phyloP scores from a whole-genome alignment of 1,140 invertebrate genomes.

The Kradibia gibbosae region DNA sequence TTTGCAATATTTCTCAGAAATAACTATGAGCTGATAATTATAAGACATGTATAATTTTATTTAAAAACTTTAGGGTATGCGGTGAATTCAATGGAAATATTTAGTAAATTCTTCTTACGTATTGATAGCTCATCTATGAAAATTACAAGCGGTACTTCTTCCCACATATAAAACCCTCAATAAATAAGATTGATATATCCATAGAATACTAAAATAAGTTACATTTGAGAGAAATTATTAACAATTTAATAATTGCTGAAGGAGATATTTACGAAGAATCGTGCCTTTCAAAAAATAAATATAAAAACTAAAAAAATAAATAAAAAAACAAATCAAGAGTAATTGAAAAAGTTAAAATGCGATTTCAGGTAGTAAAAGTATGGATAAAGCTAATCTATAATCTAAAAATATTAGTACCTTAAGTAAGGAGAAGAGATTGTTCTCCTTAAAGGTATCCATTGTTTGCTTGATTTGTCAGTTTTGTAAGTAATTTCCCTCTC shows the following conservation, averaged over 20 bases:
- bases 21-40: background rate
- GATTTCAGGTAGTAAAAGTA: constrained; percentile 53
- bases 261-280: too few relatives aligned
- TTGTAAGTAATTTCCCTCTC: background rate
- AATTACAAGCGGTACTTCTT: too few relatives aligned
- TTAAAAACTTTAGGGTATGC: constrained; percentile 33
- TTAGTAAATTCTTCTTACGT: too few relatives aligned
- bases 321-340: background rate
- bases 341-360: constrained; percentile 48
- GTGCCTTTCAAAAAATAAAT: too few relatives aligned
- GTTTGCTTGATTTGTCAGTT: constrained; percentile 20
- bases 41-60: constrained; percentile 32
- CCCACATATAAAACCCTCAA: too few relatives aligned
- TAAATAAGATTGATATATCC: too few relatives aligned
- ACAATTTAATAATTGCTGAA: too few relatives aligned
- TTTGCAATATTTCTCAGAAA: background rate
- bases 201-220: too few relatives aligned
- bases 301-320: background rate
- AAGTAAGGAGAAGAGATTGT: constrained; percentile 61
- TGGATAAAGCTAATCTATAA: constrained; percentile 47
- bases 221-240: too few relatives aligned
- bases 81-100: constrained; percentile 28
- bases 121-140: too few relatives aligned
- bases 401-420: constrained; percentile 66
- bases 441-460: constrained; percentile 1